Evolutionary conservation across 2,797 vertebrate genomes (phyloP).

Genomic region (Acanthopagrus latus): DNA sequence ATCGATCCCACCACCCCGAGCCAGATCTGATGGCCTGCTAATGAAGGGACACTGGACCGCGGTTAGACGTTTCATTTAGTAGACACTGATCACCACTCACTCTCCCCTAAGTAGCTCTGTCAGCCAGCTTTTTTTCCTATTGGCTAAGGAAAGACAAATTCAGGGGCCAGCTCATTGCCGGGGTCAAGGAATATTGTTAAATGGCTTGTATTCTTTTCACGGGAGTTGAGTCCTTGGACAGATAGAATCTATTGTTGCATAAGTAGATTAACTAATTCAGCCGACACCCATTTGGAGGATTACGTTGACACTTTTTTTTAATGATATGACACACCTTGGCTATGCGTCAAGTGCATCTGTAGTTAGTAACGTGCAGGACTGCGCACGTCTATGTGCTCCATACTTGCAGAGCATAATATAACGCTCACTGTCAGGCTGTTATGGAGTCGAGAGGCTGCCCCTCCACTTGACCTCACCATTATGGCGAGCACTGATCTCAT

Average conservation of each 20-base stretch:
- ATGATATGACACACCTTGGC: conserved; percentile 64
- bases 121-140: conserved; percentile 55
- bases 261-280: conserved; percentile 76
- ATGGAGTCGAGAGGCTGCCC: conserved; percentile 84
- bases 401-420: conserved; percentile 72
- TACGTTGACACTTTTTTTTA: conserved; percentile 58
- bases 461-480: conserved; percentile 90
- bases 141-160: conserved; percentile 61
- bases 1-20: conserved; percentile 86
- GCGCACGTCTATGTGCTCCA: conserved; percentile 45
- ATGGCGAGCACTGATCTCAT: conserved; percentile 89
- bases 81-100: conserved; percentile 74
- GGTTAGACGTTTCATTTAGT: conserved; percentile 79
- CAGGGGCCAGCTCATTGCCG: conserved; percentile 58
- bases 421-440: conserved; percentile 82
- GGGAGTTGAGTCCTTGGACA: conserved; percentile 67
- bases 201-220: conserved; percentile 71
- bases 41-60: conserved; percentile 83
- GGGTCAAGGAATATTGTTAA: conserved; percentile 76
- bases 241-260: conserved; percentile 75
- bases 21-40: conserved; percentile 77
- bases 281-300: conserved; percentile 72
- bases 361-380: conserved; percentile 53
- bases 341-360: conserved; percentile 55
- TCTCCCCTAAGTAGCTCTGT: conserved; percentile 68